Base-by-base conservation (phyloP, 2,797 vertebrate species). In the Chromis chromis region DNA sequence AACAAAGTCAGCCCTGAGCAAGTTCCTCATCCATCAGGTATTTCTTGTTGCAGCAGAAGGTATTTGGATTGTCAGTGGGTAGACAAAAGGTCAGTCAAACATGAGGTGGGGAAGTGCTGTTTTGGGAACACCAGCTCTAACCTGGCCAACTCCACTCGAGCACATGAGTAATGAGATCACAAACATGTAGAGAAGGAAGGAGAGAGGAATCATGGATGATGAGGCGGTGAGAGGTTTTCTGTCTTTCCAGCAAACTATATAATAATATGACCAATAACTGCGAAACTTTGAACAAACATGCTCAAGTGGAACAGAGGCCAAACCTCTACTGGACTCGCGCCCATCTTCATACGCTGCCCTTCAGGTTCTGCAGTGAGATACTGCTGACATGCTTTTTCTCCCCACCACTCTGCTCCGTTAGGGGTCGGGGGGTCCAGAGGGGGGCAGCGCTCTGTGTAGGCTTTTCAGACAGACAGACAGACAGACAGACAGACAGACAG, bases 391-490 rank as follows among this genome's bases (percentile, higher is more conserved):
- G 6, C 21, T 12, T n/a, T 39, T 52, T 31, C 39, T 1, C 16
- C 24, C 42, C 8, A 58, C 17, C 52, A 49, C 57, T 60, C 4
- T 63, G 21, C 54, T 65, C 52, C 2, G 5, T 40, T 64, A 61
- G 61, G 65, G 14, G 2, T 14, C 21, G 17, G 4, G 28, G 40
- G 22, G 5, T 17, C 19, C 48, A 24, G 39, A 3, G 33, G 27
- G 33, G 22, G 48, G 24, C 3, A 17, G 24, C 0, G 24, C 12
- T 70, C 27, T 70, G 72, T 76, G 77, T 79, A 81, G 62, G 72
- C n/a, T 79, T 63, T 65, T 69, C 44, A 77, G 77, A 81, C 75
- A 72, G 75, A 70, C 50, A 14, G 16, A 42, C 33, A 36, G 33
- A 36, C 9, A 36, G 33, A 31, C 31, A 31, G 31, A 31, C 31